Evolutionary conservation across 2,113 vertebrate species (phyloP).

Genomic region (Bolborhynchus lineola): DNA sequence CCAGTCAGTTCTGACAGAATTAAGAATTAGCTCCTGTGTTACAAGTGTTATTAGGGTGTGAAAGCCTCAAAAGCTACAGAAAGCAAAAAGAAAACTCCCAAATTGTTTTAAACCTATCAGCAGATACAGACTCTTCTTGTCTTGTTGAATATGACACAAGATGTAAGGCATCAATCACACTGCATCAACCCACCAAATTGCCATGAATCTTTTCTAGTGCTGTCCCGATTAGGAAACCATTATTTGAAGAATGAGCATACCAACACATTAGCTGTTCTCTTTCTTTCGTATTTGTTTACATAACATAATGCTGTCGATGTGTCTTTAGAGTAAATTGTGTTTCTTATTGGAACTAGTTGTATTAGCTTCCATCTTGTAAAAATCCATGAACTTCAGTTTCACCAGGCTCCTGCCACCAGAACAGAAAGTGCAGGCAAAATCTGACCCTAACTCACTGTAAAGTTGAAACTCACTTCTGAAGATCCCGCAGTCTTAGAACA

Average conservation of each 20-base stretch:
- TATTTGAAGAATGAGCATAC: not conserved
- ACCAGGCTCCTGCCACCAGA: not conserved
- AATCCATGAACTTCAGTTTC: not conserved
- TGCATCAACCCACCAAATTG: not conserved
- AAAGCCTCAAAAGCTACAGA: not conserved
- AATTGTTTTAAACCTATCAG: not conserved
- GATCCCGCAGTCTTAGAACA: not conserved
- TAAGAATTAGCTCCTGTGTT: not conserved
- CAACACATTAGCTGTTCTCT: not conserved
- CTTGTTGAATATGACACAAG: not conserved
- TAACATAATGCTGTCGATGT: not conserved
- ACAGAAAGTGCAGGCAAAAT: not conserved
- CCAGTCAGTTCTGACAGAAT: not conserved
- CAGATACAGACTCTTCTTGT: not conserved
- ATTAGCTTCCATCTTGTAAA: not conserved
- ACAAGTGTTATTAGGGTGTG: not conserved
- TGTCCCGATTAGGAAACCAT: not conserved
- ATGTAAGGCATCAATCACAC: not conserved
- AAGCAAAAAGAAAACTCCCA: not conserved
- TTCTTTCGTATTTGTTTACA: slow-evolving; percentile 9
- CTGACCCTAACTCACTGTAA: not conserved
- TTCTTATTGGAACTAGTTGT: not conserved
- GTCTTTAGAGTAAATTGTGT: not conserved
- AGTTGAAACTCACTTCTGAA: not conserved
- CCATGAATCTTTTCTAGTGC: not conserved